Percentiles rank a stretch among this genome's conserved stretches.
phyloP scores from a whole-genome alignment of 2,113 vertebrate genomes.

The Pollachius pollachius region DNA sequence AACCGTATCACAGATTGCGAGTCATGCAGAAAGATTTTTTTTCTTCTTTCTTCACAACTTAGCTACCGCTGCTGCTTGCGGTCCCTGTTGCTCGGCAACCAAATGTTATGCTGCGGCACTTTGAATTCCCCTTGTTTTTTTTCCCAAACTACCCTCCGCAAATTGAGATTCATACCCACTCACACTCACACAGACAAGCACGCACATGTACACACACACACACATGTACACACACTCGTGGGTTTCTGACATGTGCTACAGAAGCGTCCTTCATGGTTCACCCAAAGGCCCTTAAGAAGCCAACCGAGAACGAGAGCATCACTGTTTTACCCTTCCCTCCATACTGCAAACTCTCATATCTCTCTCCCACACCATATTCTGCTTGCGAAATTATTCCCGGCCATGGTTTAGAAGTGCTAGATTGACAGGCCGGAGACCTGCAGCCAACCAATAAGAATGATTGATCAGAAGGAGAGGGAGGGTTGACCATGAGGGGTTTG shows the following conservation, averaged over 20 bases:
- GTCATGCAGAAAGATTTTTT: conserved; percentile 59
- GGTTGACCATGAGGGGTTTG: conserved; percentile 20
- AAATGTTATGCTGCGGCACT: conserved; percentile 71
- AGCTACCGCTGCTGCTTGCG: conserved; percentile 48
- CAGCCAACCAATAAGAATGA: conserved; percentile 58
- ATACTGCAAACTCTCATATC: conserved; percentile 15
- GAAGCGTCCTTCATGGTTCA: conserved; percentile 44
- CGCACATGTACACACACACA: conserved; percentile 21
- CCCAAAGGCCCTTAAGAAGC: conserved; percentile 19
- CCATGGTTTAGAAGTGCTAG: background rate
- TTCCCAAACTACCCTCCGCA: conserved; percentile 8
- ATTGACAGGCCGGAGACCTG: conserved; percentile 44
- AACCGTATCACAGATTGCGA: conserved; percentile 68
- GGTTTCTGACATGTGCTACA: conserved; percentile 56
- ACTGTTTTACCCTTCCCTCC: conserved; percentile 2
- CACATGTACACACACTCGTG: conserved; percentile 32
- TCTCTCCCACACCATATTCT: background rate
- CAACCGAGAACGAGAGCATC: conserved; percentile 11
- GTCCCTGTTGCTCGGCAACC: conserved; percentile 67
- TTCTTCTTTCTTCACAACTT: conserved; percentile 42
- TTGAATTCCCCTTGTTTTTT: conserved; percentile 47
- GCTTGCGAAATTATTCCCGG: background rate
- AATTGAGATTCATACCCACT: background rate
- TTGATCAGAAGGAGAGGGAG: conserved; percentile 15
- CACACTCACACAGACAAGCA: background rate